These are phyloP conservation scores for Drosophila nannoptera DNA, from an alignment of 1,140 invertebrate genomes.

Conservation along the genomic window DNA sequence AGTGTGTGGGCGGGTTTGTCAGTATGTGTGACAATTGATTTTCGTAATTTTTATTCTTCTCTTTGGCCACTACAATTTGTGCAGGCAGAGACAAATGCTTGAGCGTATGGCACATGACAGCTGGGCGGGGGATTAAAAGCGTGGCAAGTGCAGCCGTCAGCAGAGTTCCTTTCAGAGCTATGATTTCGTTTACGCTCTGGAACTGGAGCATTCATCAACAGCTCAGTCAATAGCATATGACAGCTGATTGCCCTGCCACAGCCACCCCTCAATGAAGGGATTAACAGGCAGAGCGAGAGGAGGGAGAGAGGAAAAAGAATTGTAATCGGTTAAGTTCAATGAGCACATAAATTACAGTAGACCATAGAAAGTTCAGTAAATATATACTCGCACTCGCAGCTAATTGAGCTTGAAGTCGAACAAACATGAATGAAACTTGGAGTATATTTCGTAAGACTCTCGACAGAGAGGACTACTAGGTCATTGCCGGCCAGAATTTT, in stretches of 20 bases:
- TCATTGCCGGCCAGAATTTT: too few species aligned
- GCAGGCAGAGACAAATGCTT: conserved; percentile 48
- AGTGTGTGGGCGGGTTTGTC: neutral
- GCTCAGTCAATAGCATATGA: neutral
- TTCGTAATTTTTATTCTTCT: conserved; percentile 6
- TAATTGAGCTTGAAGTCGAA: too few species aligned
- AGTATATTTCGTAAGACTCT: too few species aligned
- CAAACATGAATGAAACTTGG: too few species aligned
- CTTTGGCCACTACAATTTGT: conserved; percentile 10
- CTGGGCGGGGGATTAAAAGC: conserved; percentile 18
- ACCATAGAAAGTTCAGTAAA: too few species aligned
- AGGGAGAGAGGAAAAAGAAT: too few species aligned
- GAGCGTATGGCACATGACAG: conserved; percentile 32
- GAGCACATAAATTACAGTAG: too few species aligned
- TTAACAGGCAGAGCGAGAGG: too few species aligned
- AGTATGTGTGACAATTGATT: conserved; percentile 56
- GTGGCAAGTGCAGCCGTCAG: conserved; percentile 52
- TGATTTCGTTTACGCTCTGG: conserved; percentile 39
- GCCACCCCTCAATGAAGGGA: neutral
- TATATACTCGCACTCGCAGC: too few species aligned
- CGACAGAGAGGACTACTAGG: too few species aligned
- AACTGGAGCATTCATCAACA: neutral
- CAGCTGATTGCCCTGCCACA: neutral
- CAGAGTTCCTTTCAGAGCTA: conserved; percentile 32
- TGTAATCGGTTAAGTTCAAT: too few species aligned